Conservation (phyloP, 2,888 invertebrate species). For the Philereme vetulata region DNA sequence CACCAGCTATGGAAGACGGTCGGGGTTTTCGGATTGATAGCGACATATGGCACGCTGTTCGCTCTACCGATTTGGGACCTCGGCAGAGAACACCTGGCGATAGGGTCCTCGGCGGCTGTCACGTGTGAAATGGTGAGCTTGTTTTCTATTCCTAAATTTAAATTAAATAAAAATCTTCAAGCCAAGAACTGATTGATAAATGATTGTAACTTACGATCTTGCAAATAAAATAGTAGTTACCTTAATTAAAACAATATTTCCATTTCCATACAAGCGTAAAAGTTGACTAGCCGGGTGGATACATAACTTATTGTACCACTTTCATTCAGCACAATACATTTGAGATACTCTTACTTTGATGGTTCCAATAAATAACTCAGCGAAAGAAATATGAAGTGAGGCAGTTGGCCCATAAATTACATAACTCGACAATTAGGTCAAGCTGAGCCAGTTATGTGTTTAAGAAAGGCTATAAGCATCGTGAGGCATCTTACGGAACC, state of each 20-base stretch:
- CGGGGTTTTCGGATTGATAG: slow-evolving; percentile 52
- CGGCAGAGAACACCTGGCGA: slow-evolving; percentile 58
- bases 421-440: neutral
- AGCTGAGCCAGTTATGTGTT: neutral
- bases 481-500: slow-evolving; percentile 8
- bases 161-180: too few species aligned
- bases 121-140: slow-evolving; percentile 71
- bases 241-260: too few species aligned
- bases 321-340: neutral
- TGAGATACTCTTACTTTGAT: neutral
- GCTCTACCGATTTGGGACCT: slow-evolving; percentile 64
- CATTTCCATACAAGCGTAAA: too few species aligned
- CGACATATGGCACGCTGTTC: slow-evolving; percentile 50
- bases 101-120: slow-evolving; percentile 68
- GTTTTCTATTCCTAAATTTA: neutral
- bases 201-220: too few species aligned
- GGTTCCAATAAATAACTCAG: neutral
- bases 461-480: neutral
- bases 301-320: neutral
- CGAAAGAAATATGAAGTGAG: too few species aligned
- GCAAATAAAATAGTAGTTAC: too few species aligned
- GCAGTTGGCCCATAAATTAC: neutral
- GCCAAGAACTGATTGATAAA: too few species aligned
- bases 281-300: too few species aligned
- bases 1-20: slow-evolving; percentile 50